These are phyloP conservation scores for Campylorhamphus procurvoides DNA, from an alignment of 2,113 vertebrate genomes.

Conservation along the genomic window DNA sequence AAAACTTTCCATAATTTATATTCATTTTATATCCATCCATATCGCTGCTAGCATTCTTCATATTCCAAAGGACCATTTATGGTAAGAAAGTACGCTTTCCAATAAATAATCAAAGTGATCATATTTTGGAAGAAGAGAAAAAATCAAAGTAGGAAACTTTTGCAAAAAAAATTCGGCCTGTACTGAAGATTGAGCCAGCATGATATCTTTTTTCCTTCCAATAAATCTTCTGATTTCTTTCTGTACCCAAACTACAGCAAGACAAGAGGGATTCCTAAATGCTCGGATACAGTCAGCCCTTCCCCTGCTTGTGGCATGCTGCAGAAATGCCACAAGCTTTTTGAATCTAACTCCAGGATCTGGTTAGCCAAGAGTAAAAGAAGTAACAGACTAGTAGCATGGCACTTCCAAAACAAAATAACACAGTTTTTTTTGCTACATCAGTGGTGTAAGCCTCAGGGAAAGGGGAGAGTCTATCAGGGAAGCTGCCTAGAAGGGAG, in stretches of 20 bases:
- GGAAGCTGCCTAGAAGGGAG: background rate
- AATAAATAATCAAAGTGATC: conserved; percentile 61
- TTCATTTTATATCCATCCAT: background rate
- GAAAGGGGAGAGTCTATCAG: background rate
- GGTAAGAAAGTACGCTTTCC: conserved; percentile 1
- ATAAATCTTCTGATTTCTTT: conserved; percentile 20
- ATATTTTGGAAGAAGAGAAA: conserved; percentile 12
- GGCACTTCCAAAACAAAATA: background rate
- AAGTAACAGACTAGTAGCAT: background rate
- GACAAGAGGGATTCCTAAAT: conserved; percentile 16
- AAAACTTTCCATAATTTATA: conserved; percentile 32
- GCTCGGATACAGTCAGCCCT: background rate
- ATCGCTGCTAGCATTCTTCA: conserved; percentile 19
- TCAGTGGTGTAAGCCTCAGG: background rate
- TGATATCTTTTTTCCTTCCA: conserved; percentile 32
- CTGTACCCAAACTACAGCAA: background rate
- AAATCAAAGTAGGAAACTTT: conserved; percentile 3
- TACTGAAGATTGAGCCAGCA: background rate
- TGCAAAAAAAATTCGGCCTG: background rate
- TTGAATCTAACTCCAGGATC: background rate
- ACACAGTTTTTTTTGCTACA: background rate
- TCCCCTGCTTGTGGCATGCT: background rate
- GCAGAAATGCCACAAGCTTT: background rate
- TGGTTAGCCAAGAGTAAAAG: background rate
- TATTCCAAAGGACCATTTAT: conserved; percentile 34